Conservation (phyloP, 2,888 invertebrate species). For the Antitype chi region DNA sequence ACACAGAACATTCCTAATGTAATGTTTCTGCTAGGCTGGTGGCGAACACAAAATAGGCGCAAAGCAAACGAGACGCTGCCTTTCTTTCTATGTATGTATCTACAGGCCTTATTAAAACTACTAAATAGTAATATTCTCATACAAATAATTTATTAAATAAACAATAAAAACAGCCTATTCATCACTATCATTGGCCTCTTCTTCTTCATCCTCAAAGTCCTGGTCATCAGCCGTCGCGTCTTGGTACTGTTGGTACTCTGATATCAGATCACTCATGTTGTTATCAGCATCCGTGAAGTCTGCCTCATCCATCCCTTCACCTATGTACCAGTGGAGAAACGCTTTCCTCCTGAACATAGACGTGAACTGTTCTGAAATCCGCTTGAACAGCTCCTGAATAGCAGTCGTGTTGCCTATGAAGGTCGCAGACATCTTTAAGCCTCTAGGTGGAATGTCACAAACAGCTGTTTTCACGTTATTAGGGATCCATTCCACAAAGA, state of each 20-base stretch:
- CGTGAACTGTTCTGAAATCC: slow-evolving; percentile 95
- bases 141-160: slow-evolving; percentile 64
- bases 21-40: not conserved
- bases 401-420: slow-evolving; percentile 96
- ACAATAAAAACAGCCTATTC: slow-evolving; percentile 53
- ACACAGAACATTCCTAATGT: not conserved
- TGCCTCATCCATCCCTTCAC: slow-evolving; percentile 98
- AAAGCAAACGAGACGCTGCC: too few relatives aligned
- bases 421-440: slow-evolving; percentile 96
- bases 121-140: not conserved
- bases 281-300: slow-evolving; percentile 98
- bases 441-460: slow-evolving; percentile 94
- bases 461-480: slow-evolving; percentile 95
- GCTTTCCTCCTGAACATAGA: slow-evolving; percentile 98
- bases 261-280: slow-evolving; percentile 97
- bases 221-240: slow-evolving; percentile 96
- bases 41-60: not conserved
- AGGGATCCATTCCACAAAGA: slow-evolving; percentile 95
- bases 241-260: slow-evolving; percentile 98
- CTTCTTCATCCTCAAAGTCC: slow-evolving; percentile 92
- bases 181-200: slow-evolving; percentile 78
- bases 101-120: not conserved
- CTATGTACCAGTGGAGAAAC: slow-evolving; percentile 99
- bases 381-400: slow-evolving; percentile 96
- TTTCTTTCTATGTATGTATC: not conserved